Evolutionary conservation across 2,888 invertebrate species (phyloP), one percentile per base, ranked within the genome.

Genomic region (Tillus elongatus): DNA sequence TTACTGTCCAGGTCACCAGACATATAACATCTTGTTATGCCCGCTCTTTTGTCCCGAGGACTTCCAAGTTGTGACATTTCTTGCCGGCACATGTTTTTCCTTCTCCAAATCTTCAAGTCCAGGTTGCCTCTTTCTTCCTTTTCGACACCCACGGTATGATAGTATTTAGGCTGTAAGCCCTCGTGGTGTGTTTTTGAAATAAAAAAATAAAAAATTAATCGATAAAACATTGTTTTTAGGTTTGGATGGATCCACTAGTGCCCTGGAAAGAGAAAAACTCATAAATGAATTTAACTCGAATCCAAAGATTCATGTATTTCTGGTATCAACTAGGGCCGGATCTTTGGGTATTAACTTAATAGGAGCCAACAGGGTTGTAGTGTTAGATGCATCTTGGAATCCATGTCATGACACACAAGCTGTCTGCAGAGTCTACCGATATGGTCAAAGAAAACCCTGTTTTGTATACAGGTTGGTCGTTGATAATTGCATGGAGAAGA

Each of bases 381-480:
- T 98, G 33, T 85, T 97, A 57, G 98, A 98, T 64, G 96, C 97
- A 9, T 93, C 92, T 26, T 98, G 97, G 96, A 98, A 98, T 70
- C 97, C 97, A 1, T 97, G 97, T 59, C 97, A 98, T 57, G 96
- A 96, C 60, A 90, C 91, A 0, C 92, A 92, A 70, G 97, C 97
- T 15, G 95, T 98, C 9, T 97, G 97, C 63, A 72, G 97, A 49
- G 93, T 97, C 27, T 92, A 91, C 61, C 75, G 86, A 54, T 96
- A 95, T 58, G 97, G 97, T 0, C 97, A 98, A 64, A 75, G 77
- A 54, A 96, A 93, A 57, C 85, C 84, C 0, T 95, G 95, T 55
- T 95, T 85, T 63, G 92, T 98, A 3, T 98, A 97, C 63, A 79
- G 97, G 27, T 75, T 98, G 41, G 93, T 98, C 3, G 93, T 93